These are phyloP conservation scores for Lutraria lutraria DNA, from an alignment of 2,888 invertebrate genomes.

Conservation along the genomic window DNA sequence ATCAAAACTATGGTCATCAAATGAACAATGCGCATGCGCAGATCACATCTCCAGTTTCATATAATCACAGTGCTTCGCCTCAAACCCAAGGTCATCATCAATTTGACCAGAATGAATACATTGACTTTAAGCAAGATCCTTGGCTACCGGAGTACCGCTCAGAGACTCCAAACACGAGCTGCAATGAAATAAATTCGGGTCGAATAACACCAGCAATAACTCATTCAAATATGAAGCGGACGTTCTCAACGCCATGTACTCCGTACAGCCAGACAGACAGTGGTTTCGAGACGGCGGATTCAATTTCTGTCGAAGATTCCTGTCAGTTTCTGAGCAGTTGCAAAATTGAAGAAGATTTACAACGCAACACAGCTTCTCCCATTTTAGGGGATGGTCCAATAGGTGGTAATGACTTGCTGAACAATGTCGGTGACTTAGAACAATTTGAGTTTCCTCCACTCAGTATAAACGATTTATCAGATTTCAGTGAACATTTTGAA, in stretches of 20 bases:
- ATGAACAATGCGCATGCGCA: background rate
- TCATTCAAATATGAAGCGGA: background rate
- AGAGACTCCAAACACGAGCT: conserved; percentile 37
- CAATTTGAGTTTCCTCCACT: conserved; percentile 37
- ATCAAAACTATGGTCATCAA: background rate
- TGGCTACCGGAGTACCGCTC: conserved; percentile 36
- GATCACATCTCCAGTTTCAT: background rate
- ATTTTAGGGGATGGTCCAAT: background rate
- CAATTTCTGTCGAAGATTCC: conserved; percentile 52
- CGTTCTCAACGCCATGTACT: conserved; percentile 20
- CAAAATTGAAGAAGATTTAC: background rate
- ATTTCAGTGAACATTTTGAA: background rate
- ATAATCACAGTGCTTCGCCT: background rate
- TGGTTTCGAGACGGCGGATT: conserved; percentile 66
- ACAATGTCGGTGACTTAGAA: conserved; percentile 6
- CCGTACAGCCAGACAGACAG: conserved; percentile 57
- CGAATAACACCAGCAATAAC: conserved; percentile 25
- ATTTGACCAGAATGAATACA: background rate
- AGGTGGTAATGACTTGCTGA: background rate
- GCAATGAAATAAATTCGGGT: conserved; percentile 18
- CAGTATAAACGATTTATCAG: conserved; percentile 36
- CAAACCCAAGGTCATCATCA: background rate
- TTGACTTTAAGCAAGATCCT: conserved; percentile 22
- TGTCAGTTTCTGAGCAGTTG: conserved; percentile 19
- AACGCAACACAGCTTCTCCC: background rate